These are phyloP conservation scores for Gnatocerus cornutus DNA, from an alignment of 2,888 invertebrate genomes.

Conservation along the genomic window DNA sequence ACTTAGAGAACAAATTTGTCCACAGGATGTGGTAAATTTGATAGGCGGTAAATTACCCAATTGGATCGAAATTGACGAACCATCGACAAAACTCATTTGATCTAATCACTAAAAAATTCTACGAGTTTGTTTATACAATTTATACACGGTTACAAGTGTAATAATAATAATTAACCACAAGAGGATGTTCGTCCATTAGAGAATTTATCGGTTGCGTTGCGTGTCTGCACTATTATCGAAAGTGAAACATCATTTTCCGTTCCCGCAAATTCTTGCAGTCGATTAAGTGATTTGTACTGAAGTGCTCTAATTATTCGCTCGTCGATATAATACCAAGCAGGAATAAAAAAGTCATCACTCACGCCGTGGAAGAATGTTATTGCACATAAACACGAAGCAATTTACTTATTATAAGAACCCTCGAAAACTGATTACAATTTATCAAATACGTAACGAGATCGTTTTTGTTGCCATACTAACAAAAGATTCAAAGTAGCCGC, in stretches of 20 bases:
- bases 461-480: slow-evolving; percentile 30
- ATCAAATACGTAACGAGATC: slow-evolving; percentile 41
- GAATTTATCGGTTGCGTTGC: slow-evolving; percentile 28
- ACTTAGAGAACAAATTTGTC: too few species aligned
- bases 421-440: slow-evolving; percentile 40
- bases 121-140: slow-evolving; percentile 37
- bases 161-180: slow-evolving; percentile 36
- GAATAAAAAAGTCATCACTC: slow-evolving; percentile 37
- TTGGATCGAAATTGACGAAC: slow-evolving; percentile 17
- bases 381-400: slow-evolving; percentile 36
- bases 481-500: slow-evolving; percentile 36
- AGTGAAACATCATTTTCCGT: slow-evolving; percentile 29
- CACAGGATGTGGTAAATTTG: slow-evolving; percentile 47
- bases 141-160: slow-evolving; percentile 12
- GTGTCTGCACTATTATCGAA: slow-evolving; percentile 34
- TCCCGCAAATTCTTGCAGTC: slow-evolving; percentile 41
- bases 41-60: slow-evolving; percentile 28
- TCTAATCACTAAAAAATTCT: slow-evolving; percentile 38
- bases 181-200: slow-evolving; percentile 29
- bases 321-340: slow-evolving; percentile 40
- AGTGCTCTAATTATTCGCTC: slow-evolving; percentile 59
- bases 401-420: slow-evolving; percentile 40
- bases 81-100: slow-evolving; percentile 32
- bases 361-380: slow-evolving; percentile 40
- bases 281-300: slow-evolving; percentile 60